Conservation (phyloP, 92 coral and sea anemone species). For the Bergia sp. region DNA sequence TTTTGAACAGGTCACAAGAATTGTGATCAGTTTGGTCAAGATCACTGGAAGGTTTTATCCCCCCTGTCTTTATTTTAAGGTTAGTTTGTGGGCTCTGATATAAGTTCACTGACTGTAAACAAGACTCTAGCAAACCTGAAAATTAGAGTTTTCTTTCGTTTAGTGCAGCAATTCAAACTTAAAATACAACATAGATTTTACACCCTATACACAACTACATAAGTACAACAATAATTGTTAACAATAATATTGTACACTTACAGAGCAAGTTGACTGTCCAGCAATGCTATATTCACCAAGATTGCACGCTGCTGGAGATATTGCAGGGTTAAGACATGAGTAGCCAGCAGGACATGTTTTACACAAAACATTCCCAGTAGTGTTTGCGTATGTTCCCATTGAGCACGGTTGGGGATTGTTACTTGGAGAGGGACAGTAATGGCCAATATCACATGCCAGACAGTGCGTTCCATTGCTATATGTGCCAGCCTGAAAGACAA, state of each 20-base stretch:
- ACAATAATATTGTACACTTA: conserved; percentile 42
- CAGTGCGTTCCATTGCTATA: conserved; percentile 94
- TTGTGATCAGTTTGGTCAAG: too few species aligned
- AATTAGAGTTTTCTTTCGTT: too few species aligned
- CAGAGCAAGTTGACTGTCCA: conserved; percentile 88
- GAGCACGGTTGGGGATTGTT: conserved; percentile 87
- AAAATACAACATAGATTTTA: too few species aligned
- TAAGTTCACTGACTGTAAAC: too few species aligned
- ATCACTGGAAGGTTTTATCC: too few species aligned
- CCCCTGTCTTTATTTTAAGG: too few species aligned
- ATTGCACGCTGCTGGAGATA: conserved; percentile 74
- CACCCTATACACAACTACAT: too few species aligned
- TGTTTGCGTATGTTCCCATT: conserved; percentile 75
- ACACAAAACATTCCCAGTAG: conserved; percentile 81
- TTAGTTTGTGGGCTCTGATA: too few species aligned
- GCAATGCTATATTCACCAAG: conserved; percentile 91
- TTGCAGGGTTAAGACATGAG: conserved; percentile 82
- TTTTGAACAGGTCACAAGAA: too few species aligned
- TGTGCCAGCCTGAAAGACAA: conserved; percentile 76
- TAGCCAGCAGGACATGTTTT: conserved; percentile 84
- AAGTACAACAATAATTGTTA: too few species aligned
- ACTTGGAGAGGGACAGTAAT: conserved; percentile 85
- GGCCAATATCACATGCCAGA: conserved; percentile 79
- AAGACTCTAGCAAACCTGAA: too few species aligned
- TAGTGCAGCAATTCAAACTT: too few species aligned